Conservation (phyloP, 2,797 vertebrate species). For the Sternotherus odoratus region DNA sequence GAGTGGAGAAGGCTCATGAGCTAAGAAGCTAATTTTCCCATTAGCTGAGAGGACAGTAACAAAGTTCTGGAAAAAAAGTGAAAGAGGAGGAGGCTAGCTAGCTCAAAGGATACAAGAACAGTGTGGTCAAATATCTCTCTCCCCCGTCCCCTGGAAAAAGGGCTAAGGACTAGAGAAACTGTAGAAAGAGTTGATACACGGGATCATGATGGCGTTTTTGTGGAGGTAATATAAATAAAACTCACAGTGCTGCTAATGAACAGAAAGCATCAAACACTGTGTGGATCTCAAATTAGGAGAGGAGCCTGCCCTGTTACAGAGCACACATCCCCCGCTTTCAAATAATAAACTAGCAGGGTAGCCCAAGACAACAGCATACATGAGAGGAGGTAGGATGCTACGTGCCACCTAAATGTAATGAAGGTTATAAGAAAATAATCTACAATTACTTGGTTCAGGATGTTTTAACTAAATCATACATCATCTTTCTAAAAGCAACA, state of each 20-base stretch:
- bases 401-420: background rate
- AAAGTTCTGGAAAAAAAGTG: background rate
- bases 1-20: no score
- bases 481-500: background rate
- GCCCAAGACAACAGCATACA: background rate
- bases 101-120: background rate
- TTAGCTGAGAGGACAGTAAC: background rate
- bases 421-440: background rate
- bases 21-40: background rate
- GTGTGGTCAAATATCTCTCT: background rate
- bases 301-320: background rate
- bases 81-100: background rate
- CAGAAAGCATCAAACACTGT: background rate
- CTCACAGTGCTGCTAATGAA: background rate
- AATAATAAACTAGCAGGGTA: background rate
- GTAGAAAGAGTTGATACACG: background rate
- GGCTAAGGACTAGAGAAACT: background rate
- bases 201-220: background rate
- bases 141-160: background rate
- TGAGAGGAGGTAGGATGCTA: background rate
- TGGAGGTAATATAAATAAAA: background rate
- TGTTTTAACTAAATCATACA: background rate
- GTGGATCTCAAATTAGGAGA: background rate
- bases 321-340: background rate
- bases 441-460: no score